Conservation (phyloP, 2,797 vertebrate species). For the Poecile montanus region DNA sequence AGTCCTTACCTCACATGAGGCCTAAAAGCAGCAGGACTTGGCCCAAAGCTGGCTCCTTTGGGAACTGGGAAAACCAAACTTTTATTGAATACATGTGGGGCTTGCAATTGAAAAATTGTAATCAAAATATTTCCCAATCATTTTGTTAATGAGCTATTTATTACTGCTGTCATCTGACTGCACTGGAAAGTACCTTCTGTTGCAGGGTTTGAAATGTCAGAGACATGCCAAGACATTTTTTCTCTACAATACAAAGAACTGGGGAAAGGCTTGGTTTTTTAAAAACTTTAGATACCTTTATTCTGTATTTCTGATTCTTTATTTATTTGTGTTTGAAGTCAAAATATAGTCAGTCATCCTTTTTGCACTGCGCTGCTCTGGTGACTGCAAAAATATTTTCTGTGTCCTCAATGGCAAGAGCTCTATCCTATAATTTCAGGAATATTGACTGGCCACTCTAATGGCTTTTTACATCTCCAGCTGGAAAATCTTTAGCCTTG, state of each 20-base stretch:
- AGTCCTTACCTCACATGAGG: background rate
- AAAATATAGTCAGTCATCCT: background rate
- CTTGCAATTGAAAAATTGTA: background rate
- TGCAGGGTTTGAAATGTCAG: background rate
- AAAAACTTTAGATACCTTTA: background rate
- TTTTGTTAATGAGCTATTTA: background rate
- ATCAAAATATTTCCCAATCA: background rate
- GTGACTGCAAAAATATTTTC: background rate
- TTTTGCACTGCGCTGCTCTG: background rate
- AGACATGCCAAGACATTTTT: background rate
- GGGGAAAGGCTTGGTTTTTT: background rate
- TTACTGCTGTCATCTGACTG: background rate
- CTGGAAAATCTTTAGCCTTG: conserved; percentile 54
- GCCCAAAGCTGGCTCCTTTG: background rate
- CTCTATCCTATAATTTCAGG: conserved; percentile 33
- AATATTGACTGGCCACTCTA: conserved; percentile 18
- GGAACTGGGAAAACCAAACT: background rate
- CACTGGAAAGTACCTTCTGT: background rate
- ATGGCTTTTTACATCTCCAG: conserved; percentile 44
- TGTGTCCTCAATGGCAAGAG: background rate
- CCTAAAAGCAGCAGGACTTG: background rate
- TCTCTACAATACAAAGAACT: background rate
- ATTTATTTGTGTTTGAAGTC: background rate
- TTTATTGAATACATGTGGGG: background rate
- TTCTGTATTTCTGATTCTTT: background rate